A percentile compares a stretch with the other conserved stretches of the same genome.
These are phyloP conservation scores for Carterocephalus palaemon DNA, from an alignment of 2,888 invertebrate species.

Conservation along the genomic window DNA sequence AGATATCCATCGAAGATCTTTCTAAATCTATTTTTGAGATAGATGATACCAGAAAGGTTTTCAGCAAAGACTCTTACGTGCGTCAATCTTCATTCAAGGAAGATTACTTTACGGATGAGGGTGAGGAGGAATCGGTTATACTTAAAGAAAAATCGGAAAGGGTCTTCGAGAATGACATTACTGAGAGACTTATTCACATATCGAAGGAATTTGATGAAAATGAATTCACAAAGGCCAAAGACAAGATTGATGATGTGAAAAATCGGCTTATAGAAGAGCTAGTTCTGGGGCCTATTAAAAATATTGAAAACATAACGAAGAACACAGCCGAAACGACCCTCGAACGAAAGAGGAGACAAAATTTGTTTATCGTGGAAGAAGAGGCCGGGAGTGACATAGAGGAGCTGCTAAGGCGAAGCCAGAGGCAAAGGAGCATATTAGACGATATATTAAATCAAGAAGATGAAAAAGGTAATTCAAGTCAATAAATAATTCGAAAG, in stretches of 20 bases:
- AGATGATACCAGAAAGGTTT: slow-evolving; percentile 71
- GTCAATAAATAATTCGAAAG: slow-evolving; percentile 52
- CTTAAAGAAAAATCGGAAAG: slow-evolving; percentile 65
- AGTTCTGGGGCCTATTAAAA: slow-evolving; percentile 57
- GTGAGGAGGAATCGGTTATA: slow-evolving; percentile 64
- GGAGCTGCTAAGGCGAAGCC: slow-evolving; percentile 81
- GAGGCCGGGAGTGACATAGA: slow-evolving; percentile 81
- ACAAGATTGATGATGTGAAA: slow-evolving; percentile 60
- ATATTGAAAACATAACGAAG: slow-evolving; percentile 62
- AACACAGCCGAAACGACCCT: slow-evolving; percentile 59
- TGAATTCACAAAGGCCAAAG: slow-evolving; percentile 52
- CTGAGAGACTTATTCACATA: slow-evolving; percentile 68
- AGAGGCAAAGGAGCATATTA: slow-evolving; percentile 83
- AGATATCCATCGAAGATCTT: slow-evolving; percentile 79
- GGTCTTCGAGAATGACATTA: slow-evolving; percentile 70
- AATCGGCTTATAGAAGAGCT: slow-evolving; percentile 69
- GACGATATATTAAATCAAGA: slow-evolving; percentile 83
- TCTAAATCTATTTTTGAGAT: slow-evolving; percentile 74
- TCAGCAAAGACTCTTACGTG: slow-evolving; percentile 71
- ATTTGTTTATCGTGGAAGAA: slow-evolving; percentile 61
- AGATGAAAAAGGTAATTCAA: slow-evolving; percentile 77
- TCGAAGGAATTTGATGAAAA: slow-evolving; percentile 68
- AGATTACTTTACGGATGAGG: slow-evolving; percentile 62
- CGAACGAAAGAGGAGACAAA: slow-evolving; percentile 56
- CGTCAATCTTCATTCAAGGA: slow-evolving; percentile 72